Percentiles rank a stretch among this genome's conserved stretches.
Conservation (phyloP, 2,797 vertebrate genomes). For the Melanotaenia pygmaea region DNA sequence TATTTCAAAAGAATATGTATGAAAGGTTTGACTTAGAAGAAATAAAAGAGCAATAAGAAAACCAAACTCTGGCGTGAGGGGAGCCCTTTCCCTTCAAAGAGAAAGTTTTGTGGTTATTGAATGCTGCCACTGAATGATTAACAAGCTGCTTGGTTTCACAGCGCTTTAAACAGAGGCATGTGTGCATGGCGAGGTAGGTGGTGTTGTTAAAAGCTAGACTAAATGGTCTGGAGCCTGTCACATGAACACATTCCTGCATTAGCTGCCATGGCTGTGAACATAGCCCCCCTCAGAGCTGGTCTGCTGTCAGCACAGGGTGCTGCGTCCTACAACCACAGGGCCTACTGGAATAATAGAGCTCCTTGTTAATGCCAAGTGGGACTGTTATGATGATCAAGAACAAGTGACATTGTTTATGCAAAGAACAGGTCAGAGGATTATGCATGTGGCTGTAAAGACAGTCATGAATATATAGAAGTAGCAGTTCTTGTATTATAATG, state of each 20-base stretch:
- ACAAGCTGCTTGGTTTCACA: constrained; percentile 68
- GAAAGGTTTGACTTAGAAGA: constrained; percentile 8
- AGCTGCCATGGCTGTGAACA: constrained; percentile 73
- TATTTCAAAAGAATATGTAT: constrained; percentile 5
- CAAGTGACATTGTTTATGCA: constrained; percentile 36
- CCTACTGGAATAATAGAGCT: constrained; percentile 50
- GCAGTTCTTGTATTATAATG: neutral
- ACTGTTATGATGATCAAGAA: constrained; percentile 45
- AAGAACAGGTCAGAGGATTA: constrained; percentile 33
- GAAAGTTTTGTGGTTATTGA: constrained; percentile 52
- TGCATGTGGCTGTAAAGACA: constrained; percentile 14
- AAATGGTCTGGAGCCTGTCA: constrained; percentile 81
- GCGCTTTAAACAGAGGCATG: constrained; percentile 67
- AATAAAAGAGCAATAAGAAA: constrained; percentile 32
- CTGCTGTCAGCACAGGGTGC: constrained; percentile 55
- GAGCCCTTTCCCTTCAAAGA: constrained; percentile 51
- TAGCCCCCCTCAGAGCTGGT: constrained; percentile 55
- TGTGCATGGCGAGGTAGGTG: constrained; percentile 56
- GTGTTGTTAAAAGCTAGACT: constrained; percentile 73
- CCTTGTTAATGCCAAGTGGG: constrained; percentile 63
- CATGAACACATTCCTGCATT: constrained; percentile 82
- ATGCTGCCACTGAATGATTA: constrained; percentile 77
- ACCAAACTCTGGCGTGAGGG: constrained; percentile 25
- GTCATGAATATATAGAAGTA: neutral
- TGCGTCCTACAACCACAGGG: constrained; percentile 44